Evolutionary conservation across 2,888 invertebrate genomes (phyloP), one percentile per base, ranked within the genome.

Genomic region (Neria commutata): DNA sequence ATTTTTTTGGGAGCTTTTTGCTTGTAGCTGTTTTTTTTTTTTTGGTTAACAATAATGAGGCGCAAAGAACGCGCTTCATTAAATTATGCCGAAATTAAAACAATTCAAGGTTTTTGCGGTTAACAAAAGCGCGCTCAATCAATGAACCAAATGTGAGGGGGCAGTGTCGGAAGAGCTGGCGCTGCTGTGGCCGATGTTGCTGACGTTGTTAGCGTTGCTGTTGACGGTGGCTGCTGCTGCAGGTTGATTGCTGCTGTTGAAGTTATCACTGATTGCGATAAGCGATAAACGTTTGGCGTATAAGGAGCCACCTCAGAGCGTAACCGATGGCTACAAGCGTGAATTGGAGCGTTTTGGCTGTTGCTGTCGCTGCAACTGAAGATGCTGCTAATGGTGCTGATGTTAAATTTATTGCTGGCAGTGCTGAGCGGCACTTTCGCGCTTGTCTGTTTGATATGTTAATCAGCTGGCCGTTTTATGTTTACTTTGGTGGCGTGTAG

Each of bases 221-320:
- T 14, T 14, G 33, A 23, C 14, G 23, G 5, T 29, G 21, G 37
- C 63, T 65, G 70, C 75, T n/a, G n/a, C n/a, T n/a, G 74, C 72
- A 72, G 72, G 72, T 72, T 72, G 72, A 72, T 72, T 74, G 74
- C 74, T 74, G 72, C 73, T 74, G 73, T 73, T 74, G 66, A 74
- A 72, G 69, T 72, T 73, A 72, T 72, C 72, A 74, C 74, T 72
- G 72, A 72, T 72, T 72, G 74, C 74, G 72, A 72, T 72, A 72
- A 74, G 72, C 74, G 72, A 72, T 72, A 72, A 73, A n/a, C n/a
- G 68, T 73, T 34, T 19, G 51, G 52, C n/a, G n/a, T n/a, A 34
- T 46, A 33, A 37, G 14, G 37, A 48, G 49, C 54, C 61, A 23
- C 37, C 23, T 33, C 21, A n/a, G 8, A 11, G 53, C 47, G 45